Conservation (phyloP, 2,888 invertebrate species). For the Hesperia comma region DNA sequence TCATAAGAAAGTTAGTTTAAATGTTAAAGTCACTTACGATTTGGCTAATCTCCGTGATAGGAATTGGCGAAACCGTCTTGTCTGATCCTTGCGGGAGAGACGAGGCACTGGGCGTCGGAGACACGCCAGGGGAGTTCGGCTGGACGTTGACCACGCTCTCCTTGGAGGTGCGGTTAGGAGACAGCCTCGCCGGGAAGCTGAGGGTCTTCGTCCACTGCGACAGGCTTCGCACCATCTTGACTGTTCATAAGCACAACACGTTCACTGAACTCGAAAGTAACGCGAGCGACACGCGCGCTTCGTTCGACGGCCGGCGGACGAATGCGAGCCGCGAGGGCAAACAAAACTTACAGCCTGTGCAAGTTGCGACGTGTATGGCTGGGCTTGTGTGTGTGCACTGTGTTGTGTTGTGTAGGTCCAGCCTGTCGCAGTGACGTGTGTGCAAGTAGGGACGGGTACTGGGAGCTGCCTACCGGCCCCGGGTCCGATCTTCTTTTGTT, state of each 20-base stretch:
- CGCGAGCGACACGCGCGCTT: conserved; percentile 63
- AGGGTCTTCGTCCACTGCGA: conserved; percentile 96
- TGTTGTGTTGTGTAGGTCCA: conserved; percentile 46
- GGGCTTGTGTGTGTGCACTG: conserved; percentile 50
- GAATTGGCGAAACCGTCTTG: conserved; percentile 83
- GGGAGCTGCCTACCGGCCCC: conserved; percentile 53
- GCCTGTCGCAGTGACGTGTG: conserved; percentile 32
- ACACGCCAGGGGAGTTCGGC: conserved; percentile 81
- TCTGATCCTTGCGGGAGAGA: conserved; percentile 84
- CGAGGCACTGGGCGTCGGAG: conserved; percentile 85
- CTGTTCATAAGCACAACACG: conserved; percentile 77
- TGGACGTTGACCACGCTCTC: conserved; percentile 86
- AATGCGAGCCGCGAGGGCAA: conserved; percentile 68
- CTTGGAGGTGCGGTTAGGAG: conserved; percentile 91
- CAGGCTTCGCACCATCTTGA: conserved; percentile 93
- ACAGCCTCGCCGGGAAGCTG: conserved; percentile 93
- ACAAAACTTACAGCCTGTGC: conserved; percentile 66
- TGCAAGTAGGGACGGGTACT: conserved; percentile 42
- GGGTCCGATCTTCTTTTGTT: conserved; percentile 67
- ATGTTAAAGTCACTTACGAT: conserved; percentile 80
- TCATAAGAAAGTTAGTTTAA: conserved; percentile 26
- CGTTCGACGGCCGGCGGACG: conserved; percentile 66
- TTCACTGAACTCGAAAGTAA: conserved; percentile 63
- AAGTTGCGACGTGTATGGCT: conserved; percentile 67
- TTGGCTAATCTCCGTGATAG: conserved; percentile 87